Conservation (phyloP, 1,140 invertebrate genomes). For the Drosophila athabasca region DNA sequence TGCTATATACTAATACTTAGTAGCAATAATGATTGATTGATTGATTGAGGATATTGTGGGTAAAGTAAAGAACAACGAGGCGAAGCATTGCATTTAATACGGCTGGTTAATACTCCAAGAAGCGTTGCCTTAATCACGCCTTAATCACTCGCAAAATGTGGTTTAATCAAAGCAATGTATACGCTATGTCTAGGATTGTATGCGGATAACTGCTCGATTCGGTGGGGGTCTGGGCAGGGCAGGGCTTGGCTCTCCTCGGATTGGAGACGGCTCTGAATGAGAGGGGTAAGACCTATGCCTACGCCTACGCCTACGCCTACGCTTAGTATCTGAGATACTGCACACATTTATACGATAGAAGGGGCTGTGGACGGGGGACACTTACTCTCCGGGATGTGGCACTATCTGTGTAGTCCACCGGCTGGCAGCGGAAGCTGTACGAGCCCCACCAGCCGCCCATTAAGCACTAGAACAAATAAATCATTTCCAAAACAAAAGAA, state of each 20-base stretch:
- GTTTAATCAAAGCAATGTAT: conserved; percentile 47
- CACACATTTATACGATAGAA: conserved; percentile 28
- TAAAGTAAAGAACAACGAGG: conserved; percentile 20
- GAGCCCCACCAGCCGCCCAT: conserved; percentile 90
- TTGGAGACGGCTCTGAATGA: conserved; percentile 3
- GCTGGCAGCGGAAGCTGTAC: conserved; percentile 94
- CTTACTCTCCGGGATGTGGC: conserved; percentile 92
- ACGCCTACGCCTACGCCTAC: no score
- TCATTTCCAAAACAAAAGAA: conserved; percentile 54
- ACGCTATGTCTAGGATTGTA: conserved; percentile 8
- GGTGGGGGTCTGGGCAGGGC: conserved; percentile 13
- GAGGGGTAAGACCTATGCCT: not conserved
- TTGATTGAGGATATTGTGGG: not conserved
- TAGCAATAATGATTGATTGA: conserved; percentile 27
- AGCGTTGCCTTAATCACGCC: conserved; percentile 27
- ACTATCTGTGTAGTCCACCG: conserved; percentile 92
- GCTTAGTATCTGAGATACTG: not conserved
- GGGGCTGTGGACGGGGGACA: conserved; percentile 40
- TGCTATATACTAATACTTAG: conserved; percentile 7
- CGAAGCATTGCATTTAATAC: conserved; percentile 16
- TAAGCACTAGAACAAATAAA: conserved; percentile 86
- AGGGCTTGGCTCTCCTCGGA: no score
- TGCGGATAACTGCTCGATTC: conserved; percentile 7
- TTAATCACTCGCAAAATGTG: conserved; percentile 12
- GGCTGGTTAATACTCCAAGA: conserved; percentile 42